These are phyloP conservation scores for Agriopis leucophaearia DNA, from an alignment of 2,888 invertebrate species.

Conservation along the genomic window DNA sequence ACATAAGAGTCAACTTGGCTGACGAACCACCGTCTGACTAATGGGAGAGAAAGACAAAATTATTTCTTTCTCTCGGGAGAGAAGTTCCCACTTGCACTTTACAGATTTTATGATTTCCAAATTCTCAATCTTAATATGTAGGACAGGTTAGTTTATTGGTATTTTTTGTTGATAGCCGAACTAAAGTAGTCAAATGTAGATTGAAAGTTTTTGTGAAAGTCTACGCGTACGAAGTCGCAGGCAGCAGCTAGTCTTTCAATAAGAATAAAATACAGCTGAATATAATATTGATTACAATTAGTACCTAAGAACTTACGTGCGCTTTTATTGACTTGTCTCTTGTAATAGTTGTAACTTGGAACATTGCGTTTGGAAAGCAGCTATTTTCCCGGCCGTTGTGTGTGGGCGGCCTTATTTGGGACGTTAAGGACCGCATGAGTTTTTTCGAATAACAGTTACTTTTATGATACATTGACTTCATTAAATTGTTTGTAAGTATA, in stretches of 20 bases:
- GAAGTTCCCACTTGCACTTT: too few relatives aligned
- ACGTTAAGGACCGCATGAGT: conserved; percentile 62
- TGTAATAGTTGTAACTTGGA: conserved; percentile 54
- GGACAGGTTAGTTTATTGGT: too few relatives aligned
- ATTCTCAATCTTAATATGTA: too few relatives aligned
- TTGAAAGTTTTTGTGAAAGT: background rate
- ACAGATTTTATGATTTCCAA: too few relatives aligned
- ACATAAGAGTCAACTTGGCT: too few relatives aligned
- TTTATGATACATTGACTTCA: conserved; percentile 67
- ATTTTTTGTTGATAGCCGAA: too few relatives aligned
- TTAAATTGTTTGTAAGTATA: conserved; percentile 54
- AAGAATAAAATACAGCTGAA: background rate
- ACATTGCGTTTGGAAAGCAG: conserved; percentile 76
- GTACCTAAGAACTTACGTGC: conserved; percentile 39
- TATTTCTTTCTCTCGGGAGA: too few relatives aligned
- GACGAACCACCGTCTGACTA: too few relatives aligned
- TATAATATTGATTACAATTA: conserved; percentile 7
- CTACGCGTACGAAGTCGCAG: too few relatives aligned
- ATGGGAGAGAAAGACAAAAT: too few relatives aligned
- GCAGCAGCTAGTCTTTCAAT: too few relatives aligned
- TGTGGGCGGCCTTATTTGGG: conserved; percentile 76
- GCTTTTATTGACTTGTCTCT: conserved; percentile 68
- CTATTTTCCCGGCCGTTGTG: conserved; percentile 64
- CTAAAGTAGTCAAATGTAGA: too few relatives aligned
- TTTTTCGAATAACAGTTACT: conserved; percentile 64